Conservation (phyloP, 1,140 invertebrate genomes). For the Drosophila novamexicana region DNA sequence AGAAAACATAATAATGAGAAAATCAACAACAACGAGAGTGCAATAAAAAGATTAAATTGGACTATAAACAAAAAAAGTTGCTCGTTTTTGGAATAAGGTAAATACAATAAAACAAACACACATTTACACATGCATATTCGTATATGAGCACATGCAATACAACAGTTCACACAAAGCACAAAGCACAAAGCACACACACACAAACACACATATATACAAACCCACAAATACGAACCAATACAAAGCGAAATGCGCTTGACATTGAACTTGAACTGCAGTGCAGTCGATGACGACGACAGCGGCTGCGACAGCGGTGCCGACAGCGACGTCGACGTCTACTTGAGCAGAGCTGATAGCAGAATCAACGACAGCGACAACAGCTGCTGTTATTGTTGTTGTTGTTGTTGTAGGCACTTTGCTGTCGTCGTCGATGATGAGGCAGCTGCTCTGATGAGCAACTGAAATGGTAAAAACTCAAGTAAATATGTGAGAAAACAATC, state of each 20-base stretch:
- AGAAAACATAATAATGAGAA: conserved; percentile 5
- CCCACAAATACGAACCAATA: conserved; percentile 37
- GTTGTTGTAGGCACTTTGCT: conserved; percentile 9
- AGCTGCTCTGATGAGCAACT: conserved; percentile 30
- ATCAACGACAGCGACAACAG: conserved; percentile 21
- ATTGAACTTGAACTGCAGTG: conserved; percentile 82
- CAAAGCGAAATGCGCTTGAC: conserved; percentile 75
- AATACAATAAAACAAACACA: conserved; percentile 49
- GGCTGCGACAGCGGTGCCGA: background rate
- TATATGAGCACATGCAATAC: background rate
- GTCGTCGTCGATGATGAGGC: conserved; percentile 12
- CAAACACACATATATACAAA: background rate
- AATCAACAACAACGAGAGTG: conserved; percentile 12
- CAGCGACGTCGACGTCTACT: conserved; percentile 2
- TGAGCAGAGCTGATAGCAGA: conserved; percentile 44
- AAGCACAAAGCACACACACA: background rate
- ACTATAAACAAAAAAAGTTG: conserved; percentile 61
- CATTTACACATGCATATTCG: background rate
- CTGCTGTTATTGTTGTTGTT: conserved; percentile 4
- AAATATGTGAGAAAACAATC: conserved; percentile 12
- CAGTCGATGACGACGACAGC: conserved; percentile 43
- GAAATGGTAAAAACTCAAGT: conserved; percentile 18
- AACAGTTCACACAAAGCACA: background rate
- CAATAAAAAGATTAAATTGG: conserved; percentile 57
- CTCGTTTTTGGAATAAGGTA: conserved; percentile 53